Evolutionary conservation across 1,140 invertebrate genomes (phyloP), one percentile per base, ranked within the genome.

Genomic region (Calycopis cecrops): DNA sequence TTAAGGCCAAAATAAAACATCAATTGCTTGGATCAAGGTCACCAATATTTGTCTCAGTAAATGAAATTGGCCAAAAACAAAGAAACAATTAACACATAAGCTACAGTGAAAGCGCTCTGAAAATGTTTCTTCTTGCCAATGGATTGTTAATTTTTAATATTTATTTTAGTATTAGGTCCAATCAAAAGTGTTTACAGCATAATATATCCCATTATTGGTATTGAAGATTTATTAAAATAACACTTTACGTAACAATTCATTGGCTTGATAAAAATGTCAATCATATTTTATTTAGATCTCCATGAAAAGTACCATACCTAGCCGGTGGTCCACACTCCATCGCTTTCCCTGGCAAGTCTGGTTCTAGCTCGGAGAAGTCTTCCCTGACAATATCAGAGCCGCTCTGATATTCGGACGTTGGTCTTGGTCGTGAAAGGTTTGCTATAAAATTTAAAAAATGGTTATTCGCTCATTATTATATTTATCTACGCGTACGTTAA

Each of bases 331-430:
- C 90, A 66, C 93, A 94, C n/a, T 91, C 90, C 21, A 76, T 73
- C 3, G 76, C 70, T 71, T 68, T 87, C 48, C 75, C 68, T 59
- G 81, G 69, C 69, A 87, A 70, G 64, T 88, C 75, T n/a, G 86
- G 79, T 76, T 92, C 90, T 16, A 91, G 63, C n/a, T 90, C 89
- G 11, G 89, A 90, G 34, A 92, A 90, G 60, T 92, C 91, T 63
- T 91, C 91, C 62, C 90, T 89, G 3, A 92, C 90, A 37, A 93
- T 92, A 69, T 92, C 92, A 14, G 89, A 90, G 10, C 91, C 91
- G 35, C 91, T 91, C 58, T 90, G 79, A 59, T 85, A 91, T 57
- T 90, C 89, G 9, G 82, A 85, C 9, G 79, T 85, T 12, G 84
- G 81, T 35, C 86, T 62, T n/a, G 79, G 76, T 38, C 78, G 69